These are phyloP conservation scores for Pemphigus obesinymphae DNA, from an alignment of 1,140 invertebrate genomes.

Conservation along the genomic window DNA sequence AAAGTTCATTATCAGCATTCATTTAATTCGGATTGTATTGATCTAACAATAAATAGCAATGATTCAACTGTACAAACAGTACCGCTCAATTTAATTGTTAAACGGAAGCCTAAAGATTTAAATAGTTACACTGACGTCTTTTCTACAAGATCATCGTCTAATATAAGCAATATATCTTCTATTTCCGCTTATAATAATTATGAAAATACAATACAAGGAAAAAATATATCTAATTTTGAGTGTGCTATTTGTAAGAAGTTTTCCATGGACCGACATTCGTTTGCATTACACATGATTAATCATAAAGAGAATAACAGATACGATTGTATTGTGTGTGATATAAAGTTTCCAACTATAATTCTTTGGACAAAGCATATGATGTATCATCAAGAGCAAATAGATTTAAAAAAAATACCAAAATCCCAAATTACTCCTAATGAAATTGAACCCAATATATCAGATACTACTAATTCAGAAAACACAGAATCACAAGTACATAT, in stretches of 20 bases:
- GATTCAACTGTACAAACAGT: neutral
- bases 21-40: neutral
- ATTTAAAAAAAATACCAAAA: too few species aligned
- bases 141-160: too few species aligned
- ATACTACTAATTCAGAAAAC: too few species aligned
- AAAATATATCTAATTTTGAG: neutral
- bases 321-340: neutral
- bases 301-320: neutral
- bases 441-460: too few species aligned
- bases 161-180: too few species aligned
- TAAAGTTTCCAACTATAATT: neutral
- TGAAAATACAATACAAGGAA: too few species aligned
- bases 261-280: neutral
- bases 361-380: neutral
- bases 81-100: neutral
- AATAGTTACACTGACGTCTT: too few species aligned
- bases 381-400: neutral
- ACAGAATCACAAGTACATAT: too few species aligned
- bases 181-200: too few species aligned
- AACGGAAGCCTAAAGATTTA: neutral
- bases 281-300: conserved; percentile 10
- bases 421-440: too few species aligned
- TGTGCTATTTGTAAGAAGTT: conserved; percentile 6
- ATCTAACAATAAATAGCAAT: too few species aligned
- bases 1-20: neutral